A percentile compares a stretch with the other conserved stretches of the same genome.
These are phyloP conservation scores for Poecilobothrus nobilitatus DNA, from an alignment of 2,888 invertebrate genomes.

Conservation along the genomic window DNA sequence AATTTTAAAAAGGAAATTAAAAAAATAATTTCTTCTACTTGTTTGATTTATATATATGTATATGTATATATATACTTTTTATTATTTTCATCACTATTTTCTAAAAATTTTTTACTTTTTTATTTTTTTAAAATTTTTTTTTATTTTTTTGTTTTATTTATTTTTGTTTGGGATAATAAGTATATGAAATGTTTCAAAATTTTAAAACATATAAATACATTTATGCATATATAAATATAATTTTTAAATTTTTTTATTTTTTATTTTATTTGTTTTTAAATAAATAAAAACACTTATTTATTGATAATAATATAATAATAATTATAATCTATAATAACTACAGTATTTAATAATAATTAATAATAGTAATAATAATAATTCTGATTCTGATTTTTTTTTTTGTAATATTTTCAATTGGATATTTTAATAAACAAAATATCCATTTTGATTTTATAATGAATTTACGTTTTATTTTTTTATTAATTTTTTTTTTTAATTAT, in stretches of 20 bases:
- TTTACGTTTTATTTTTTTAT: background rate
- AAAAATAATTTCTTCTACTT: too few species aligned
- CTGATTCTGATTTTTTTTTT: too few species aligned
- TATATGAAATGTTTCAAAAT: slow-evolving; percentile 3
- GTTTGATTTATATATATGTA: too few species aligned
- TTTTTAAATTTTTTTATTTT: too few species aligned
- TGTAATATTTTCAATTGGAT: background rate
- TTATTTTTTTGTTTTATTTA: background rate
- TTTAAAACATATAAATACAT: background rate
- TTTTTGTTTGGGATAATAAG: background rate
- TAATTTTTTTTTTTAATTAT: background rate
- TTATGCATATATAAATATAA: background rate
- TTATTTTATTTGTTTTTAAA: background rate
- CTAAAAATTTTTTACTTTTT: background rate
- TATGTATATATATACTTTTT: too few species aligned
- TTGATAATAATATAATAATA: background rate
- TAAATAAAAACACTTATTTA: background rate
- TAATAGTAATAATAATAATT: background rate
- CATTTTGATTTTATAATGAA: background rate
- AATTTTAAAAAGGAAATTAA: too few species aligned
- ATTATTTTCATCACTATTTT: too few species aligned
- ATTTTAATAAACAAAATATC: slow-evolving; percentile 4
- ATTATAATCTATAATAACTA: background rate
- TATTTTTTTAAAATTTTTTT: background rate
- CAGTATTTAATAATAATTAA: background rate